Base-by-base conservation (phyloP, 1,140 invertebrate species). In the Lepidurus arcticus region DNA sequence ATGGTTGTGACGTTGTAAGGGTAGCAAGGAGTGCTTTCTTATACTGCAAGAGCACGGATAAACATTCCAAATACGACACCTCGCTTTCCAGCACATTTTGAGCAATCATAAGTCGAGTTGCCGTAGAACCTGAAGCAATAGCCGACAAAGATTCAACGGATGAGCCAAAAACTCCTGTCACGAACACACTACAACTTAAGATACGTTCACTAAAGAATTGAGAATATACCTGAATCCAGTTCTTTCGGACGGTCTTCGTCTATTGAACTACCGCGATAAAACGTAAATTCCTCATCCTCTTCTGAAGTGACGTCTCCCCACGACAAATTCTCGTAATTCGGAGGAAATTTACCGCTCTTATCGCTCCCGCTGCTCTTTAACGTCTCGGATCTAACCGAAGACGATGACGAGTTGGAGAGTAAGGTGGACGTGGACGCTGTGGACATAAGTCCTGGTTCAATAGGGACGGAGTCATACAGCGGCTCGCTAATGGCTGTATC, bases 21-120 rank as follows among this genome's bases (percentile, higher is more conserved):
- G 94, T 94, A 1, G 93, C 92, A 85, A 94, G 92, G 77, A 96
- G 91, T 1, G 93, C 94, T 85, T 95, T 94, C 92, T 95, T 96
- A 82, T 96, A 96, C 89, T 94, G 92, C 80, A 94, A 88, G 87
- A 96, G 91, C 74, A 96, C 92, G 82, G 91, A 92, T 16, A 97
- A 88, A 84, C 93, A 94, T 84, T 95, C 94, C 10, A 97, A 92
- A 83, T 96, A 97, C 75, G 92, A 90, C 42, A 89, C 91, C 86
- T 97, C 95, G 84, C 94, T 96, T 82, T 96, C 93, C 81, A 96
- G 91, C 73, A 97, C 95, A 82, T 93, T 95, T 76, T 89, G 90
- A 73, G 97, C 88, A 81, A 97, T 95, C 34, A 78, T 43, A 6
- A 44, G 16, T 65, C 53, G 16, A 7, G 53, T 65, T 21, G 53